Conservation (phyloP, 2,797 vertebrate genomes). For the Pterois miles region DNA sequence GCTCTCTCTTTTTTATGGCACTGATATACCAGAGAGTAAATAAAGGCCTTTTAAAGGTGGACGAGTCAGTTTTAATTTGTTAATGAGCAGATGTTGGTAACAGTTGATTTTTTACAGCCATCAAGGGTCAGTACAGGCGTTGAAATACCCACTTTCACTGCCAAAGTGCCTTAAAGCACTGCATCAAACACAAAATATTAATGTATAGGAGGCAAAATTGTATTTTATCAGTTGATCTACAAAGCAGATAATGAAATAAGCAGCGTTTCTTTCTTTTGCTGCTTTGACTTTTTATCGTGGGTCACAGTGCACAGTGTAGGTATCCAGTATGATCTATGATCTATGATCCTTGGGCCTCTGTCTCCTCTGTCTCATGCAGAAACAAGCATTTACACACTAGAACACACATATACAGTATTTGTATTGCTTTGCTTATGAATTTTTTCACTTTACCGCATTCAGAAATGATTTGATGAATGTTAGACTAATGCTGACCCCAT, state of each 20-base stretch:
- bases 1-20: background rate
- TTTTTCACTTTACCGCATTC: background rate
- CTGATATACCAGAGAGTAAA: background rate
- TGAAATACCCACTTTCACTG: background rate
- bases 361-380: background rate
- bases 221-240: background rate
- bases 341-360: background rate
- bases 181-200: background rate
- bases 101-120: background rate
- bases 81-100: slow-evolving; percentile 14
- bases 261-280: background rate
- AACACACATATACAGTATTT: background rate
- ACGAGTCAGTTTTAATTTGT: slow-evolving; percentile 11
- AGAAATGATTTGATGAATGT: background rate
- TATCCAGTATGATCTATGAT: background rate
- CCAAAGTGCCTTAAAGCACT: slow-evolving; percentile 2
- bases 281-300: background rate
- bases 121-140: background rate
- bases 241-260: background rate
- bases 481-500: background rate
- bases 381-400: background rate
- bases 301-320: background rate
- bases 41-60: background rate
- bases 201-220: background rate
- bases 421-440: background rate